A percentile compares a stretch with the other conserved stretches of the same genome.
Conservation (phyloP, 2,797 vertebrate species). For the Acipenser transmontanus region DNA sequence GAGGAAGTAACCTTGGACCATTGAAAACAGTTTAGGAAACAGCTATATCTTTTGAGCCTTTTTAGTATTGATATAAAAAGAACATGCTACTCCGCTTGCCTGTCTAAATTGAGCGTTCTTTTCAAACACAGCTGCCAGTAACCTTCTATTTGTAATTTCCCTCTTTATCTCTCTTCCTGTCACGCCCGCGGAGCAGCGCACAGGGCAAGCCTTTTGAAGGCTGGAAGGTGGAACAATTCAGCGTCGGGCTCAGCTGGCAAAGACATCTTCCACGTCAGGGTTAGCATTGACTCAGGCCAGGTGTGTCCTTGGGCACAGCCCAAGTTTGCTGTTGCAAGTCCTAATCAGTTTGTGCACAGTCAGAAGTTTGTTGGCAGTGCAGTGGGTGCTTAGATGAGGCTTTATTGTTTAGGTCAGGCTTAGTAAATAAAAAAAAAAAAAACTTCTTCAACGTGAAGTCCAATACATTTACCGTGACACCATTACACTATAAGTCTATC, state of each 20-base stretch:
- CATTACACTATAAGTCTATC: too few species aligned
- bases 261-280: too few species aligned
- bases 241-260: too few species aligned
- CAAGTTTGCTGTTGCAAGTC: not conserved
- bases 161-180: not conserved
- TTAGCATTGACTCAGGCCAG: too few species aligned
- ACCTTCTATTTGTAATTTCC: not conserved
- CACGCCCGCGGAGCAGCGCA: not conserved
- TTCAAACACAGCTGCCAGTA: not conserved
- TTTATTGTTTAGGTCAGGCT: too few species aligned
- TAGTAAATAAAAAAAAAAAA: too few species aligned
- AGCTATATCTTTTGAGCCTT: constrained; percentile 30
- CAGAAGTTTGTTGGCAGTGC: too few species aligned
- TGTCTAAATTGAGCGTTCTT: not conserved
- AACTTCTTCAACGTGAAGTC: too few species aligned
- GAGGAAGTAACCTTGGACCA: constrained; percentile 41
- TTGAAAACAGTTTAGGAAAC: constrained; percentile 37
- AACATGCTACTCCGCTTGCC: not conserved
- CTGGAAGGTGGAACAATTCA: constrained; percentile 18
- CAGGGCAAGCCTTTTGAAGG: not conserved
- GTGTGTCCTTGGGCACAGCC: not conserved
- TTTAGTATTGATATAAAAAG: constrained; percentile 19
- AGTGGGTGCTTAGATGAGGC: too few species aligned
- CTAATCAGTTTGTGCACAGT: too few species aligned
- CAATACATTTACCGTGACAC: too few species aligned